Base-by-base conservation (phyloP, 2,797 vertebrate species). In the Yasuhikotakia modesta region DNA sequence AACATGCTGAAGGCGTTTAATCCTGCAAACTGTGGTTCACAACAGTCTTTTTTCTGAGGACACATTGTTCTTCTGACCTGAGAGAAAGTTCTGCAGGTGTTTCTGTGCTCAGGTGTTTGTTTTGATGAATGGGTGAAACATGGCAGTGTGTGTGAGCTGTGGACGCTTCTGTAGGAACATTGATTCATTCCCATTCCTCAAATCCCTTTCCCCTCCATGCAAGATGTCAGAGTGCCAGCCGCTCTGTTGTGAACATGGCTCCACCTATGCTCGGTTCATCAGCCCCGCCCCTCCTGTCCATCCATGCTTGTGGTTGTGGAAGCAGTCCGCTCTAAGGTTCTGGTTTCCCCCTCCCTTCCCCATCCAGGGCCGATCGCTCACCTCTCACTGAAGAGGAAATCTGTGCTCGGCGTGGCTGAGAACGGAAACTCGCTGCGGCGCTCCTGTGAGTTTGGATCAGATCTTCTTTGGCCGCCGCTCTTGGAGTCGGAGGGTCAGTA, bases 371-470 rank as follows among this genome's bases (percentile, higher is more conserved):
- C 87, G 19, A 87, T 87, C 13, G 81, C 85, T 58, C 93, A 94
- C 90, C 87, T 94, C 85, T 94, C 93, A 13, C 88, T 94, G 87
- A 93, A 93, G 88, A 92, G 93, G 88, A 94, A 94, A 86, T 90
- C 91, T 0, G 89, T 88, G 61, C 89, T 93, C 78, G 91, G 91
- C 1, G 86, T 94, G 0, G 92, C 92, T 0, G 93, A 94, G 88
- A 94, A 94, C 19, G 93, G 93, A 71, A 93, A 92, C 22, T 94
- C 93, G 61, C 88, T 94, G 83, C 87, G 93, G 0, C 90, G 93
- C 14, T 94, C 92, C 89, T 94, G 93, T 11, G 93, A 94, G 89
- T 94, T 94, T 11, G 93, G 93, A 24, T 94, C 93, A 0, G 93
- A 94, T 88, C 93, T 94, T 90, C 64, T 92, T 85, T 94, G 93